Conservation (phyloP, 2,797 vertebrate species). For the Paedocypris micromegethes region DNA sequence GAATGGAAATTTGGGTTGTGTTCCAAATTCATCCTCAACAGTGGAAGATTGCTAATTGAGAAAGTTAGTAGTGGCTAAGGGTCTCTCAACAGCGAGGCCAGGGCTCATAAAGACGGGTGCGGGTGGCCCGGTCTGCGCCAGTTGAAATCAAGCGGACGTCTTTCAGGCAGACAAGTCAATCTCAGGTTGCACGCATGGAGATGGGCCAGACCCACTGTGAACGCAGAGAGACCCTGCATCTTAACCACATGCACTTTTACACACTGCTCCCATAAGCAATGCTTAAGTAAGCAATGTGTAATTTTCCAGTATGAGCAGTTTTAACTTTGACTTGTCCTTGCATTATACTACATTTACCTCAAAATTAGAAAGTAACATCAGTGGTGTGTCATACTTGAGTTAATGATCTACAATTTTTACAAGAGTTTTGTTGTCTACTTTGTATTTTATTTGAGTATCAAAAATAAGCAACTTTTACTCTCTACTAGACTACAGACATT, state of each 20-base stretch:
- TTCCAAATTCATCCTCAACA: conserved; percentile 44
- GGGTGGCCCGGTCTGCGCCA: conserved; percentile 14
- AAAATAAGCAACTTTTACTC: too few relatives aligned
- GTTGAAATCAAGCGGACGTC: conserved; percentile 11
- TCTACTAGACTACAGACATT: too few relatives aligned
- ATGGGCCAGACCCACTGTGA: conserved; percentile 45
- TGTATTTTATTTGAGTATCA: too few relatives aligned
- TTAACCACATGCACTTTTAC: conserved; percentile 36
- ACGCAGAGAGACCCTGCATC: conserved; percentile 41
- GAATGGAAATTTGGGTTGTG: conserved; percentile 28
- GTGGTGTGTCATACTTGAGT: too few relatives aligned
- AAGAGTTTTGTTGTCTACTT: too few relatives aligned
- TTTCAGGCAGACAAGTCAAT: conserved; percentile 46
- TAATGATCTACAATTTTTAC: too few relatives aligned
- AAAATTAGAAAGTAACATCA: too few relatives aligned
- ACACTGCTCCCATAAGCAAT: conserved; percentile 38
- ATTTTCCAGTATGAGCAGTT: too few relatives aligned
- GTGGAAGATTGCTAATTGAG: conserved; percentile 54
- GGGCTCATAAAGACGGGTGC: conserved; percentile 29
- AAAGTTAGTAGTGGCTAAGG: conserved; percentile 50
- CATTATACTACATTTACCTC: too few relatives aligned
- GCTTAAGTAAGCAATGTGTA: conserved; percentile 51
- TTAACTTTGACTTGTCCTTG: too few relatives aligned
- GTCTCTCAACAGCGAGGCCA: conserved; percentile 28
- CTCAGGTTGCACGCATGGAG: conserved; percentile 48